Conservation (phyloP, 2,797 vertebrate genomes). For the Notoglanidium macrostoma region DNA sequence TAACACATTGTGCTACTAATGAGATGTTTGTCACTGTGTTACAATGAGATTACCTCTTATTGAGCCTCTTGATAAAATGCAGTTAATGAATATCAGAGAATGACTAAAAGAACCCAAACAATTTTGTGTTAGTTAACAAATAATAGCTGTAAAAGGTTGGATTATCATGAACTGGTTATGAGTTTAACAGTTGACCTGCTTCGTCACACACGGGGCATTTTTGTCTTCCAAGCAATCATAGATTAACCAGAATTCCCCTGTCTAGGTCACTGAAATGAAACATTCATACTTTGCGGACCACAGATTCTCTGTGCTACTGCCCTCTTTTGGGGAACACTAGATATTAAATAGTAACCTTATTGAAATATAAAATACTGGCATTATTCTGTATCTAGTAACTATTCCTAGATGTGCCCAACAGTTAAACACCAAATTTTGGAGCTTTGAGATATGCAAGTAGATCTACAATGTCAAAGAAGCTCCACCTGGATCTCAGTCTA, state of each 20-base stretch:
- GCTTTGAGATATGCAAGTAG: not conserved
- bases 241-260: constrained; percentile 54
- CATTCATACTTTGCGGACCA: constrained; percentile 24
- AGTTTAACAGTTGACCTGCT: constrained; percentile 58
- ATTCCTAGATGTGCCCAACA: not conserved
- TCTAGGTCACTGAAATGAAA: constrained; percentile 43
- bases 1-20: constrained; percentile 51
- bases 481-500: constrained; percentile 4
- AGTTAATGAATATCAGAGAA: constrained; percentile 17
- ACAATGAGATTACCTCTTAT: not conserved
- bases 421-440: not conserved
- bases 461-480: not conserved
- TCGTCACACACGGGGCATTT: constrained; percentile 42
- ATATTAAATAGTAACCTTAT: not conserved
- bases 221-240: constrained; percentile 48
- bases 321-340: not conserved
- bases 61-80: constrained; percentile 3
- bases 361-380: not conserved
- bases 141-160: constrained; percentile 41
- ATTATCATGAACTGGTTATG: constrained; percentile 42
- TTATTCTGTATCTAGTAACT: not conserved
- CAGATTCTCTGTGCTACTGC: not conserved
- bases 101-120: constrained; percentile 4
- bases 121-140: constrained; percentile 45
- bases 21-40: not conserved